Evolutionary conservation across 35 echinoderm and acorn worm genomes (phyloP).

Genomic region (Antedon bifida): DNA sequence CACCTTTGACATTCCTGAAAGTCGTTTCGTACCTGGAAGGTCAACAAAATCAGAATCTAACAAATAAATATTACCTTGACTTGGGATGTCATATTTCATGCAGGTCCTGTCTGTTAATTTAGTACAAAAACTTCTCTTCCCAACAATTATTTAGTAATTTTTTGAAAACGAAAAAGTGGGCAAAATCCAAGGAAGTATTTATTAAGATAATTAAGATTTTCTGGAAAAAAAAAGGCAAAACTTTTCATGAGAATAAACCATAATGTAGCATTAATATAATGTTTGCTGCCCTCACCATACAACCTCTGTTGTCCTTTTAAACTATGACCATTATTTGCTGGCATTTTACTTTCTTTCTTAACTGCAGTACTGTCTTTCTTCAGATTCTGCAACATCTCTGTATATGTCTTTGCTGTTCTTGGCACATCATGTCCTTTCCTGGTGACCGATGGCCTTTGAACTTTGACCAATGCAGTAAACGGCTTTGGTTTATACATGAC

Average conservation of each 20-base stretch:
- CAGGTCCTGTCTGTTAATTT: background rate
- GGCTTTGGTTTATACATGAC: slow-evolving; percentile 30
- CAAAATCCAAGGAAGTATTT: no score
- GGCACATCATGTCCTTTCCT: slow-evolving; percentile 24
- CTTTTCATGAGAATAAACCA: no score
- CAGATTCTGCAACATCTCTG: slow-evolving; percentile 69
- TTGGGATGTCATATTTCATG: background rate
- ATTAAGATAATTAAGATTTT: no score
- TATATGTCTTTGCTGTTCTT: slow-evolving; percentile 62
- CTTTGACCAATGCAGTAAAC: slow-evolving; percentile 44
- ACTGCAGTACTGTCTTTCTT: slow-evolving; percentile 24
- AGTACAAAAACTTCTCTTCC: background rate
- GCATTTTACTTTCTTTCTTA: background rate
- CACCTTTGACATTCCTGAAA: slow-evolving; percentile 31
- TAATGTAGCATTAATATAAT: no score
- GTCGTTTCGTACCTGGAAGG: slow-evolving; percentile 29
- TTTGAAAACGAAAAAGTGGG: no score
- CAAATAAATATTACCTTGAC: no score
- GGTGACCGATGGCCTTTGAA: slow-evolving; percentile 66
- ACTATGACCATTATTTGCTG: background rate
- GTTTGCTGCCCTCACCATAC: slow-evolving; percentile 48
- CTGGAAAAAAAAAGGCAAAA: no score
- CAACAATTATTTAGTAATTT: background rate
- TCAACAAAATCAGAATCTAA: background rate
- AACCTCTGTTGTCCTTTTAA: slow-evolving; percentile 38